Evolutionary conservation across 1,140 invertebrate genomes (phyloP).

Genomic region (Octopus sinensis): DNA sequence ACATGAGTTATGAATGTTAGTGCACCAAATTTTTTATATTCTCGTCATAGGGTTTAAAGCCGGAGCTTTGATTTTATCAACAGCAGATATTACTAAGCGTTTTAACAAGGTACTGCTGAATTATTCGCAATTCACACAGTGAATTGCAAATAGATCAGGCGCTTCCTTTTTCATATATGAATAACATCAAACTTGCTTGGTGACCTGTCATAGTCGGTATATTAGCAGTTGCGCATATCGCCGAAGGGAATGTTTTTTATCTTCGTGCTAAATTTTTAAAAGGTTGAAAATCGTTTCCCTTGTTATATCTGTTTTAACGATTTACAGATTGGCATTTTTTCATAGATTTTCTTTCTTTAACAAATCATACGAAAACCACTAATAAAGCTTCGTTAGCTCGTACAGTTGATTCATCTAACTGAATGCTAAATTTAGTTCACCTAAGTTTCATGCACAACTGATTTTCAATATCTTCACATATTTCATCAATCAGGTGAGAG

Average conservation of each 20-base stretch:
- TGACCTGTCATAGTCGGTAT: neutral
- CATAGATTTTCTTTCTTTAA: too few species aligned
- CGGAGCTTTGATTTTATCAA: constrained; percentile 5
- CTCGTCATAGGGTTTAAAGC: constrained; percentile 1
- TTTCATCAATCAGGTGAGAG: neutral
- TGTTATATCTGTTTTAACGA: neutral
- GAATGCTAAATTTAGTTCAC: neutral
- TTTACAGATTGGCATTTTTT: neutral
- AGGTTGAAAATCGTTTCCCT: neutral
- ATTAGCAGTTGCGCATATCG: neutral
- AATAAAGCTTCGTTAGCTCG: neutral
- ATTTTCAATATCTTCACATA: neutral
- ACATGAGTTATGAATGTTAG: neutral
- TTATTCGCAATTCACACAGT: neutral
- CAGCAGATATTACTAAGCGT: neutral
- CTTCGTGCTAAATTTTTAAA: neutral
- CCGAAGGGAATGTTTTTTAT: neutral
- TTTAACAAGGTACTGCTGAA: neutral
- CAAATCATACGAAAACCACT: too few species aligned
- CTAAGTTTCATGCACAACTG: constrained; percentile 3
- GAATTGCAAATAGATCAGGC: neutral
- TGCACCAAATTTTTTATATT: neutral
- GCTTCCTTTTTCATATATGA: neutral
- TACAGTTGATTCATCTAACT: neutral
- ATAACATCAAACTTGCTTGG: neutral